Evolutionary conservation across 1,140 invertebrate genomes (phyloP).

Genomic region (Drosophila melanogaster): Release_6_plus_ISO1_MT NT_033779.5:19931501-19932000

Average conservation of each 20-base stretch:
- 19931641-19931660: conserved; percentile 64
- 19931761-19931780: conserved; percentile 68
- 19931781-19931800: conserved; percentile 27
- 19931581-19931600: conserved; percentile 11
- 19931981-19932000: conserved; percentile 31
- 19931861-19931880: conserved; percentile 64
- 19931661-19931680: conserved; percentile 64
- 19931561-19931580: conserved; percentile 25
- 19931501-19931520: conserved; percentile 29
- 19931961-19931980: conserved; percentile 64
- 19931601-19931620: not conserved
- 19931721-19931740: conserved; percentile 50
- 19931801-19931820: conserved; percentile 18
- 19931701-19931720: conserved; percentile 41
- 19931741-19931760: conserved; percentile 64
- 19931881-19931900: conserved; percentile 65
- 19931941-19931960: conserved; percentile 63
- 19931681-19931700: conserved; percentile 36
- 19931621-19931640: not conserved
- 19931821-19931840: conserved; percentile 8
- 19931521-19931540: not conserved
- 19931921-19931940: conserved; percentile 56
- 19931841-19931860: conserved; percentile 15
- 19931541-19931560: conserved; percentile 38
- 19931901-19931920: conserved; percentile 60